Percentiles rank a stretch among this genome's conserved stretches.
Evolutionary conservation across 1,140 invertebrate genomes (phyloP).

Genomic region (Mamestra configurata): DNA sequence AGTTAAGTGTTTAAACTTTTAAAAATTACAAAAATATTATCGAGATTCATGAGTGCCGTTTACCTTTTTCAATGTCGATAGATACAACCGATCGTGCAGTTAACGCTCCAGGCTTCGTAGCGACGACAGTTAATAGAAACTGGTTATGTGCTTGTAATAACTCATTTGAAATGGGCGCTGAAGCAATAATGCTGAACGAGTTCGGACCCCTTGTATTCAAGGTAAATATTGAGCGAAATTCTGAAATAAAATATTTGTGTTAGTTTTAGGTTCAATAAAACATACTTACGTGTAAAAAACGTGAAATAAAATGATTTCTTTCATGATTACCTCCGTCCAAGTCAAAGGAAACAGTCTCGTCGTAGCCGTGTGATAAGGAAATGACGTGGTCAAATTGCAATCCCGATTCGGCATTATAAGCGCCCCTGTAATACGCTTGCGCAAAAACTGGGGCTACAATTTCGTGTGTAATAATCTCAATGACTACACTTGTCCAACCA

Average conservation of each 20-base stretch:
- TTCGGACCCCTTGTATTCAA: not conserved
- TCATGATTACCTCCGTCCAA: too few species aligned
- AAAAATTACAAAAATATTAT: too few species aligned
- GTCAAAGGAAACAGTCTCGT: too few species aligned
- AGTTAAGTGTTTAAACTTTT: too few species aligned
- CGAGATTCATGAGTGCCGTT: too few species aligned
- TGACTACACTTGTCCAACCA: constrained; percentile 61
- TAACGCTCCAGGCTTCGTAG: constrained; percentile 59
- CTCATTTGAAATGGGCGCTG: not conserved
- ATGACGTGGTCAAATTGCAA: constrained; percentile 62
- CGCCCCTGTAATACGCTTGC: constrained; percentile 67
- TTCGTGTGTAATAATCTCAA: constrained; percentile 60
- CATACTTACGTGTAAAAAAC: too few species aligned
- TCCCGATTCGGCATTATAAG: constrained; percentile 56
- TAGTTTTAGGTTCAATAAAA: too few species aligned
- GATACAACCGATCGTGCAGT: constrained; percentile 58
- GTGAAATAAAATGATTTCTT: too few species aligned
- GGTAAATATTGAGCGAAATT: not conserved
- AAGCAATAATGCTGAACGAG: not conserved
- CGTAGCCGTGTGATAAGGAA: too few species aligned
- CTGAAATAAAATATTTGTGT: not conserved
- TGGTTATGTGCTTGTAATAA: constrained; percentile 56
- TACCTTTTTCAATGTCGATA: constrained; percentile 66
- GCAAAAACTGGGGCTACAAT: constrained; percentile 63
- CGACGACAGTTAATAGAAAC: constrained; percentile 64